phyloP scores from a whole-genome alignment of 2,888 invertebrate genomes.

The Harpalus rubripes region DNA sequence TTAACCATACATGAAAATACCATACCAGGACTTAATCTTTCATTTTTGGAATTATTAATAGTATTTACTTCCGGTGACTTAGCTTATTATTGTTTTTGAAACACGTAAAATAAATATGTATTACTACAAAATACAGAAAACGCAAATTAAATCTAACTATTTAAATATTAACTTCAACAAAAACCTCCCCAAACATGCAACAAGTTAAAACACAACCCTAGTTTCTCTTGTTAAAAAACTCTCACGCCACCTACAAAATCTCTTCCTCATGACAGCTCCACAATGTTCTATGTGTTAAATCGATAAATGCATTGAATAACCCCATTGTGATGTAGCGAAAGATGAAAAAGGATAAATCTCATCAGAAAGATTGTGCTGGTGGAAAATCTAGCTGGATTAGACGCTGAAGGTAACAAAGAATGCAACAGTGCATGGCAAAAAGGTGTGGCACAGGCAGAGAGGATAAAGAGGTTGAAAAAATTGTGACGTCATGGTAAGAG shows the following conservation, averaged over 20 bases:
- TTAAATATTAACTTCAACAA: conserved; percentile 1
- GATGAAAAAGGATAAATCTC: conserved; percentile 24
- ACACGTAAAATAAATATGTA: too few relatives aligned
- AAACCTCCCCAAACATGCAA: conserved; percentile 24
- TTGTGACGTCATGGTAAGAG: conserved; percentile 4
- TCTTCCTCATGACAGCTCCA: conserved; percentile 37
- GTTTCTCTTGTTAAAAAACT: conserved; percentile 28
- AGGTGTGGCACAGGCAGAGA: conserved; percentile 53
- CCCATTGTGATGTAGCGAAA: conserved; percentile 46
- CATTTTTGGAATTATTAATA: too few relatives aligned
- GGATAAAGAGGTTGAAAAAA: conserved; percentile 13
- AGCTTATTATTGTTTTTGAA: too few relatives aligned
- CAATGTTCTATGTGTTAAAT: conserved; percentile 58
- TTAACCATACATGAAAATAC: too few relatives aligned
- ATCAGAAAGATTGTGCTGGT: conserved; percentile 13
- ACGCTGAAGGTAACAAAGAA: conserved; percentile 52
- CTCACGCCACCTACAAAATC: conserved; percentile 27
- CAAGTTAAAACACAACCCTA: conserved; percentile 30
- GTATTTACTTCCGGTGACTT: too few relatives aligned
- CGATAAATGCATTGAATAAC: conserved; percentile 61
- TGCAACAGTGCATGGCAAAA: conserved; percentile 65
- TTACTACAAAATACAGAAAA: not conserved
- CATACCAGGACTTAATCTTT: too few relatives aligned
- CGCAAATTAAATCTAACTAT: not conserved
- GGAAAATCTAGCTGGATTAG: conserved; percentile 53